A percentile compares a stretch with the other conserved stretches of the same genome.
Conservation (phyloP, 1,140 invertebrate species). For the Periplaneta americana region DNA sequence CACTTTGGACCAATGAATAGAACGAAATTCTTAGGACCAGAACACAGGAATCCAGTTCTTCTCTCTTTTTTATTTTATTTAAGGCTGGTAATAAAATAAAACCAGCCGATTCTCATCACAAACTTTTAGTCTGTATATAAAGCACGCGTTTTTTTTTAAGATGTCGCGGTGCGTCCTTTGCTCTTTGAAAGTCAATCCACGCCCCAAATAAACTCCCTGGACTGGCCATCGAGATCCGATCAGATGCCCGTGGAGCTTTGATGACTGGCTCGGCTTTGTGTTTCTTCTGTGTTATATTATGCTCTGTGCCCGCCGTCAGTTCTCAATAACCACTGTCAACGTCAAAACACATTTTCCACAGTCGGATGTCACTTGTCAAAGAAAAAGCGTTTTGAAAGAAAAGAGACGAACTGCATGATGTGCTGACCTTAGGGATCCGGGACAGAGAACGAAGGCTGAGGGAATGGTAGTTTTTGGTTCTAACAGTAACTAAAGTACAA, state of each 20-base stretch:
- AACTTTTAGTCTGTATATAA: background rate
- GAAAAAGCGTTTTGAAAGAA: background rate
- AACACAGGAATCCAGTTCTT: background rate
- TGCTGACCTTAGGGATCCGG: no score
- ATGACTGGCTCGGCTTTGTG: background rate
- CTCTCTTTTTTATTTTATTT: no score
- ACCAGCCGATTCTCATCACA: background rate
- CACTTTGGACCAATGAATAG: background rate
- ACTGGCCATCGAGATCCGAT: background rate
- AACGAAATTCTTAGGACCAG: background rate
- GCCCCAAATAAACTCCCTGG: background rate
- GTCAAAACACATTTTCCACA: conserved; percentile 5
- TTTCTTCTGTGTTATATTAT: background rate
- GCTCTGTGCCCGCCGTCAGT: background rate
- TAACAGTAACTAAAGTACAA: background rate
- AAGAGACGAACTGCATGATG: background rate
- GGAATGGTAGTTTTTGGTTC: background rate
- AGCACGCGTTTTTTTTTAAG: background rate
- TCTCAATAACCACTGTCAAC: background rate
- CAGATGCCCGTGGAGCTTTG: background rate
- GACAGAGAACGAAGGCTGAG: background rate
- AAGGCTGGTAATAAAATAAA: background rate
- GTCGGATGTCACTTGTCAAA: conserved; percentile 1
- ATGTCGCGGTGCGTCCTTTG: background rate
- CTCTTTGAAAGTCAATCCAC: background rate